phyloP scores from a whole-genome alignment of 2,888 invertebrate species.

The Hemithea aestivaria region DNA sequence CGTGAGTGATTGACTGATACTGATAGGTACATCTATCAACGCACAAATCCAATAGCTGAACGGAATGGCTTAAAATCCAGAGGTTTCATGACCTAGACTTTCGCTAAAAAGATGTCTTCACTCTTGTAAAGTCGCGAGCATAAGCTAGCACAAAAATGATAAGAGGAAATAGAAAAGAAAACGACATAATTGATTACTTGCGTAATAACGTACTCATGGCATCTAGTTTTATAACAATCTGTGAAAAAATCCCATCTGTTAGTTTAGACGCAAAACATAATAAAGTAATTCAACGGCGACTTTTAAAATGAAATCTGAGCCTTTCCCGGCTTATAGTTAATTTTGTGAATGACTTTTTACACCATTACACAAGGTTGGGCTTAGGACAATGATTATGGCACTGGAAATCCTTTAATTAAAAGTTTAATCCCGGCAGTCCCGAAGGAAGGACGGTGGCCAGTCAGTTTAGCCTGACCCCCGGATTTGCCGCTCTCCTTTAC shows the following conservation, averaged over 20 bases:
- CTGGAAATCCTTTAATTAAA: constrained; percentile 65
- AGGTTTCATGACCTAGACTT: no score
- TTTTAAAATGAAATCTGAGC: constrained; percentile 28
- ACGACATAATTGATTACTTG: no score
- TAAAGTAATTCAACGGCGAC: constrained; percentile 22
- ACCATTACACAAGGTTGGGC: constrained; percentile 39
- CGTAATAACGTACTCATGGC: no score
- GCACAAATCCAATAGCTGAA: no score
- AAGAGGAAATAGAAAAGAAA: no score
- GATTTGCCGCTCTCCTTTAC: constrained; percentile 7
- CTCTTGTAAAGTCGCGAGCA: no score
- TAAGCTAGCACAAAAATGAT: no score
- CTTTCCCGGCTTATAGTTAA: constrained; percentile 29
- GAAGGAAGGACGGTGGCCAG: constrained; percentile 42
- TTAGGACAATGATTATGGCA: constrained; percentile 52
- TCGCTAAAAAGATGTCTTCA: no score
- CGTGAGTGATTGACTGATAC: no score
- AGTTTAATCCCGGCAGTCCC: constrained; percentile 58
- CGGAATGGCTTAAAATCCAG: no score
- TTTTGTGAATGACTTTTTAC: constrained; percentile 47
- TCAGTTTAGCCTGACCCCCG: constrained; percentile 29
- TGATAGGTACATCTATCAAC: no score
- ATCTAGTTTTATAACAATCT: no score
- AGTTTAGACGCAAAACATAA: constrained; percentile 24
- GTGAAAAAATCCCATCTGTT: constrained; percentile 21